These are phyloP conservation scores for Tenualosa thibaudeaui DNA, from an alignment of 2,797 vertebrate genomes.

Conservation along the genomic window DNA sequence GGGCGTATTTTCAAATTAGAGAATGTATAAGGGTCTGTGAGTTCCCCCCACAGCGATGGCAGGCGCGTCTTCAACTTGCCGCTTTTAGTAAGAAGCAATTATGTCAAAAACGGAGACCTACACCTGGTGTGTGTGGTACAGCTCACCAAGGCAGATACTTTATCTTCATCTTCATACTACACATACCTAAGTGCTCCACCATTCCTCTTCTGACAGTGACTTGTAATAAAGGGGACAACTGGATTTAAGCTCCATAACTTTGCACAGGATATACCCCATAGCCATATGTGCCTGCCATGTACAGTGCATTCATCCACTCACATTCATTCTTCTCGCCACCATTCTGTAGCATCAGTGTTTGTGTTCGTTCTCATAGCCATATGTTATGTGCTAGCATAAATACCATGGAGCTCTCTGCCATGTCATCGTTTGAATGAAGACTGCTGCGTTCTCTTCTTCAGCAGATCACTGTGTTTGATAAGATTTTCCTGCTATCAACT, in stretches of 20 bases:
- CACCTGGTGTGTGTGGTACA: background rate
- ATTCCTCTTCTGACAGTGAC: constrained; percentile 2
- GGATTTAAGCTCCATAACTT: background rate
- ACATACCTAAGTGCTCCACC: background rate
- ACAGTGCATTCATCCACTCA: background rate
- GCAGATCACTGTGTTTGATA: background rate
- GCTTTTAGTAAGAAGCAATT: background rate
- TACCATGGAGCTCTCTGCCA: background rate
- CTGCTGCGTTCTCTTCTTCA: background rate
- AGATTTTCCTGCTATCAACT: background rate
- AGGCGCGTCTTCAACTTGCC: background rate
- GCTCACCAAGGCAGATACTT: background rate
- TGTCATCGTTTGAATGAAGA: background rate
- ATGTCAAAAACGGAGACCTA: constrained; percentile 14
- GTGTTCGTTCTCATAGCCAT: background rate
- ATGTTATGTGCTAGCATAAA: background rate
- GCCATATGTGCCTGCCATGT: background rate
- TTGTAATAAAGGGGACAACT: constrained; percentile 3
- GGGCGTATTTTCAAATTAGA: constrained; percentile 30
- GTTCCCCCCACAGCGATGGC: background rate
- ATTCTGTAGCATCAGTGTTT: background rate
- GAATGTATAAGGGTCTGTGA: constrained; percentile 52
- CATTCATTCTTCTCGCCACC: background rate
- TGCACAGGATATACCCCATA: background rate
- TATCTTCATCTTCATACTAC: background rate